Percentiles rank a stretch among this genome's conserved stretches.
Evolutionary conservation across 1,140 invertebrate genomes (phyloP).

Genomic region (Tetragonula clypearis): DNA sequence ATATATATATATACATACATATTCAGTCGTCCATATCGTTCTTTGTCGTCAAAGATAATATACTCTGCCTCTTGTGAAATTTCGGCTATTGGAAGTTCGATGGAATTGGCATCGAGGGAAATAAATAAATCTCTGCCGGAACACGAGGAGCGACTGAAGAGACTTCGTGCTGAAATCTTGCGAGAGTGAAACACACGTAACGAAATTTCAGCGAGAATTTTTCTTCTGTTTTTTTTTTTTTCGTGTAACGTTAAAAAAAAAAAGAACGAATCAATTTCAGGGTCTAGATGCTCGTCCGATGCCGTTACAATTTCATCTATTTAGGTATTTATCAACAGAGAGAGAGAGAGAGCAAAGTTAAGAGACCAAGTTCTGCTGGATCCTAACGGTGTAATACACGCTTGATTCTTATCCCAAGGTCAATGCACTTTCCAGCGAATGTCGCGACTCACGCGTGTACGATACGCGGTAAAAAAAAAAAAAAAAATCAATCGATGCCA

Average conservation of each 20-base stretch:
- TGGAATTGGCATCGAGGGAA: not conserved
- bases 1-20: no score
- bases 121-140: no score
- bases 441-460: not conserved
- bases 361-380: not conserved
- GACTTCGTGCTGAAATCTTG: not conserved
- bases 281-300: no score
- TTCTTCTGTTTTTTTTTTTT: no score
- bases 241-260: no score
- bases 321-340: no score
- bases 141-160: not conserved
- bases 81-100: not conserved
- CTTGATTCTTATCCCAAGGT: slow-evolving; percentile 27
- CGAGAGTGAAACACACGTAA: not conserved
- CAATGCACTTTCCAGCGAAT: slow-evolving; percentile 17
- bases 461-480: not conserved
- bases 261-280: no score
- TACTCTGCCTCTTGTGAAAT: not conserved
- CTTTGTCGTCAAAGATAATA: not conserved
- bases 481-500: not conserved
- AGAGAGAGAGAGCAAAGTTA: not conserved
- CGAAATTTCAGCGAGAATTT: no score
- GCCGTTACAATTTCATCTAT: no score
- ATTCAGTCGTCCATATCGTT: not conserved
- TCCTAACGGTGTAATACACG: slow-evolving; percentile 1